A percentile compares a stretch with the other conserved stretches of the same genome.
These are phyloP conservation scores for Lasioglossum morio DNA, from an alignment of 2,888 invertebrate genomes.

Conservation along the genomic window DNA sequence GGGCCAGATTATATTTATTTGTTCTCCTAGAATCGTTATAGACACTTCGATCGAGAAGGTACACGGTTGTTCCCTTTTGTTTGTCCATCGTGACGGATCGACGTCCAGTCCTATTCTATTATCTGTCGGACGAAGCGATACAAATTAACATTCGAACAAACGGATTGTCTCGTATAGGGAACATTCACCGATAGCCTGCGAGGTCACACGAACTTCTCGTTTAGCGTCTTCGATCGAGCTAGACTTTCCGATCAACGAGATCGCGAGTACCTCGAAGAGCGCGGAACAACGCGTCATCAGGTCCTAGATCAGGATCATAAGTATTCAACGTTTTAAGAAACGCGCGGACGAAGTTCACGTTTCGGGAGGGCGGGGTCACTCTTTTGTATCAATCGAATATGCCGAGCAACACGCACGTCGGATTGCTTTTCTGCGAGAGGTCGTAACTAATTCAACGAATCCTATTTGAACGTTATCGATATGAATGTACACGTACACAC, in stretches of 20 bases:
- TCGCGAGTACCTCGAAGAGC: background rate
- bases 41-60: background rate
- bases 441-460: slow-evolving; percentile 55
- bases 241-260: background rate
- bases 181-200: background rate
- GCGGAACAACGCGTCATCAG: slow-evolving; percentile 28
- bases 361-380: background rate
- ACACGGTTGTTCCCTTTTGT: background rate
- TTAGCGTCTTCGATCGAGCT: background rate
- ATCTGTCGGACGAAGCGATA: background rate
- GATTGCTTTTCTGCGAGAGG: slow-evolving; percentile 32
- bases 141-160: background rate
- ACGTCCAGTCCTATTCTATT: background rate
- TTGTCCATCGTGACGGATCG: background rate
- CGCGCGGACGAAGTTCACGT: background rate
- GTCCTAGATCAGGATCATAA: slow-evolving; percentile 18
- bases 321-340: slow-evolving; percentile 17
- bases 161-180: background rate
- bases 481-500: slow-evolving; percentile 17
- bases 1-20: slow-evolving; percentile 25
- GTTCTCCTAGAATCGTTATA: background rate
- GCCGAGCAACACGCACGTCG: slow-evolving; percentile 14
- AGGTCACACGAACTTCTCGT: slow-evolving; percentile 12
- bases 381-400: slow-evolving; percentile 22
- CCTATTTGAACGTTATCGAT: slow-evolving; percentile 42